A percentile compares a stretch with the other conserved stretches of the same genome.
Conservation (phyloP, 1,140 invertebrate species). For the Drosophila bocqueti region DNA sequence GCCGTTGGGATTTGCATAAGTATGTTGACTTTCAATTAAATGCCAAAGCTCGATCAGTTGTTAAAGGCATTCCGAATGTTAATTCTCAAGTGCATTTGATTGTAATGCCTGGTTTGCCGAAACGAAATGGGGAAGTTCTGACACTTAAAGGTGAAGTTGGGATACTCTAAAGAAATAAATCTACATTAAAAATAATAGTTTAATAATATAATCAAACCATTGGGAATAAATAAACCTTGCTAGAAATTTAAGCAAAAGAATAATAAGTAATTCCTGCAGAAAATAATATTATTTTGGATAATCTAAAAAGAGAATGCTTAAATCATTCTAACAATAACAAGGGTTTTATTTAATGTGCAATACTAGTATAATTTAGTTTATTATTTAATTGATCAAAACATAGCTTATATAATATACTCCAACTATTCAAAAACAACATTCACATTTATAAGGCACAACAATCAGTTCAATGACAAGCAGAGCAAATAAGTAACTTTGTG, state of each 20-base stretch:
- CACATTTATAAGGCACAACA: slow-evolving; percentile 61
- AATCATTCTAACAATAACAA: background rate
- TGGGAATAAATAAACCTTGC: background rate
- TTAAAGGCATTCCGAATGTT: slow-evolving; percentile 80
- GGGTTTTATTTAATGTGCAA: too few relatives aligned
- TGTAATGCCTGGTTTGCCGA: slow-evolving; percentile 9
- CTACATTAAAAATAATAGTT: fast-evolving
- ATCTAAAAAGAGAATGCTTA: background rate
- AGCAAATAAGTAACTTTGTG: slow-evolving; percentile 51
- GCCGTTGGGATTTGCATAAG: slow-evolving; percentile 71
- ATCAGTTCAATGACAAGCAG: slow-evolving; percentile 76
- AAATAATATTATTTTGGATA: too few relatives aligned
- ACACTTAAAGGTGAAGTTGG: background rate
- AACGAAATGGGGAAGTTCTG: slow-evolving; percentile 3
- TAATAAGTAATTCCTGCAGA: too few relatives aligned
- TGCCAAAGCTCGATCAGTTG: slow-evolving; percentile 70
- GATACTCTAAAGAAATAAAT: slow-evolving; percentile 9
- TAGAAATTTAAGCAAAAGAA: background rate
- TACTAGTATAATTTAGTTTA: background rate
- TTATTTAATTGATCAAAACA: background rate
- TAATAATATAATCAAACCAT: background rate
- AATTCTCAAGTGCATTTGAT: slow-evolving; percentile 80
- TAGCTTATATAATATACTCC: slow-evolving; percentile 2
- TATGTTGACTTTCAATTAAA: slow-evolving; percentile 81
- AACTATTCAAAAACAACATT: slow-evolving; percentile 62